Evolutionary conservation across 1,140 invertebrate genomes (phyloP).

Genomic region (Tetragnatha versicolor): DNA sequence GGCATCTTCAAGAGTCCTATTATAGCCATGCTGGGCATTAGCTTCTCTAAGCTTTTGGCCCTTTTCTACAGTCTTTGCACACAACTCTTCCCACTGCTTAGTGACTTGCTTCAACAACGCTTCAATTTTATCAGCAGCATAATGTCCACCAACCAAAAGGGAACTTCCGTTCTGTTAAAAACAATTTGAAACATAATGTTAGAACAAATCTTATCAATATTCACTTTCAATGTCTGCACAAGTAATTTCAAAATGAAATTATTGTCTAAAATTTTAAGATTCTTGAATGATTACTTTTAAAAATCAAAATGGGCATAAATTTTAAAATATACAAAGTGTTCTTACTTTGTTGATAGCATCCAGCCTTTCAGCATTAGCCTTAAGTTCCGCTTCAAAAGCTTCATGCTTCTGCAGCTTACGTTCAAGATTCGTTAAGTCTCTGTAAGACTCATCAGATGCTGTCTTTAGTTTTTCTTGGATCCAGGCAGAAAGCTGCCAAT

Average conservation of each 20-base stretch:
- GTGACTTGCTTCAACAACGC: slow-evolving; percentile 74
- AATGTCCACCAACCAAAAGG: slow-evolving; percentile 68
- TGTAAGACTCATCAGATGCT: slow-evolving; percentile 90
- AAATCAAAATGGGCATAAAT: neutral
- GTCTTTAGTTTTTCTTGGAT: slow-evolving; percentile 90
- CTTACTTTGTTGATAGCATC: slow-evolving; percentile 75
- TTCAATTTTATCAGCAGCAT: slow-evolving; percentile 73
- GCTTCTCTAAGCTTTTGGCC: slow-evolving; percentile 82
- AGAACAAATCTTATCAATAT: no score
- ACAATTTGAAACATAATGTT: no score
- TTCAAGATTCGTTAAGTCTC: slow-evolving; percentile 89
- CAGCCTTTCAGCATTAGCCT: slow-evolving; percentile 88
- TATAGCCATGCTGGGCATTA: slow-evolving; percentile 78
- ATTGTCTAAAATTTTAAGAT: no score
- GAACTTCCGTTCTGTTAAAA: slow-evolving; percentile 67
- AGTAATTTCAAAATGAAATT: no score
- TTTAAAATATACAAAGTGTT: neutral
- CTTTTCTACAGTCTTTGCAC: slow-evolving; percentile 79
- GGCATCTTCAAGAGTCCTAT: slow-evolving; percentile 75
- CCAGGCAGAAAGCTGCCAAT: slow-evolving; percentile 80
- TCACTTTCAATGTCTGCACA: no score
- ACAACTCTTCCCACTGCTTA: slow-evolving; percentile 75
- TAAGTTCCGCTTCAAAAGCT: slow-evolving; percentile 93
- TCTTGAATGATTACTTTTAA: no score
- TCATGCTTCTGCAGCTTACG: slow-evolving; percentile 96